These are phyloP conservation scores for Tolypeutes matacus DNA, from an alignment of 2,797 vertebrate genomes.

Conservation along the genomic window DNA sequence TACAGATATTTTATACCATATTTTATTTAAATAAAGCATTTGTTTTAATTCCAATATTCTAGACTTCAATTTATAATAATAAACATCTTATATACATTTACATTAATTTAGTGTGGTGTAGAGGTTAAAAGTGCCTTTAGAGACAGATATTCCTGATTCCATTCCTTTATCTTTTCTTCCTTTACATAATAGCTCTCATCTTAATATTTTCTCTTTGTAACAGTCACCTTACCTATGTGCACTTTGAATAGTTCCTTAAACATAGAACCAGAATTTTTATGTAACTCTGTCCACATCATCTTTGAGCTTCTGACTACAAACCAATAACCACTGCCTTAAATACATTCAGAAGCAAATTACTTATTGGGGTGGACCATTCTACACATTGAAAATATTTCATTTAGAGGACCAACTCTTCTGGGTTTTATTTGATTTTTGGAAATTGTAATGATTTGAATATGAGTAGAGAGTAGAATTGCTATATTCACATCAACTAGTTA, in stretches of 20 bases:
- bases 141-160: background rate
- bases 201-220: background rate
- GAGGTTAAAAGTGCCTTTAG: background rate
- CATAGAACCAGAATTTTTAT: background rate
- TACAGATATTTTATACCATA: background rate
- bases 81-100: background rate
- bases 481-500: background rate
- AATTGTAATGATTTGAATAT: background rate
- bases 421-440: background rate
- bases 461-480: background rate
- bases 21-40: background rate
- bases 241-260: background rate
- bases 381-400: constrained; percentile 10
- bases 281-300: background rate
- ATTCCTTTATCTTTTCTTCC: background rate
- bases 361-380: background rate
- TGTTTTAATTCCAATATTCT: background rate
- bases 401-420: background rate
- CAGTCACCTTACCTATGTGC: background rate
- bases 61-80: background rate
- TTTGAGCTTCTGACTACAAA: background rate
- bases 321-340: background rate
- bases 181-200: background rate
- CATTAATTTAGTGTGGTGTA: background rate
- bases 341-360: background rate